Evolutionary conservation across 2,888 invertebrate genomes (phyloP).

Genomic region (Ypsolopha sequella): DNA sequence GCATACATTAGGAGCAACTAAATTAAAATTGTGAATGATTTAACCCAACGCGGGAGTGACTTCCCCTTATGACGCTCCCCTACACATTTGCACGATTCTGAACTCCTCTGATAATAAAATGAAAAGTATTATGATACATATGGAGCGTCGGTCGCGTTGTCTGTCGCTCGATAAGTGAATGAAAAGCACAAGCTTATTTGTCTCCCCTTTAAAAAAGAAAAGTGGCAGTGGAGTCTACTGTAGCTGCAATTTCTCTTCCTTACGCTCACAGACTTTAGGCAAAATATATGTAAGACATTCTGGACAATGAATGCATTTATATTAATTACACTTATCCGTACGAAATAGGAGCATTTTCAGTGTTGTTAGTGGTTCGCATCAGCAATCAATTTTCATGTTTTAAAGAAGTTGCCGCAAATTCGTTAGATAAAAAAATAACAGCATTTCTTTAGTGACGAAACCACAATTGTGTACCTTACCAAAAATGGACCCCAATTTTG

Average conservation of each 20-base stretch:
- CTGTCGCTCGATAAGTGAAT: slow-evolving; percentile 48
- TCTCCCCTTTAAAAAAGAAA: slow-evolving; percentile 21
- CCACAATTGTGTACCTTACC: too few relatives aligned
- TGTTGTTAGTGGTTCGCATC: too few relatives aligned
- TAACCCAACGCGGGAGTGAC: slow-evolving; percentile 31
- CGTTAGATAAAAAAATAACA: too few relatives aligned
- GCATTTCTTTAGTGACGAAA: too few relatives aligned
- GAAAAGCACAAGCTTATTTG: slow-evolving; percentile 44
- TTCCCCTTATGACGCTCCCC: slow-evolving; percentile 22
- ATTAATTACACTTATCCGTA: too few relatives aligned
- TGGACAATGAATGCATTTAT: too few relatives aligned
- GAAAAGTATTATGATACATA: slow-evolving; percentile 64
- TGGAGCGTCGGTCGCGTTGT: slow-evolving; percentile 41
- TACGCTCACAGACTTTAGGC: not conserved
- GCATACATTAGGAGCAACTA: slow-evolving; percentile 67
- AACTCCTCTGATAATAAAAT: slow-evolving; percentile 50
- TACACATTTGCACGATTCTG: slow-evolving; percentile 22
- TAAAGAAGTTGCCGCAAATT: too few relatives aligned
- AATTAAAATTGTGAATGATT: slow-evolving; percentile 69
- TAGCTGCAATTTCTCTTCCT: slow-evolving; percentile 17
- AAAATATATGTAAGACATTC: too few relatives aligned
- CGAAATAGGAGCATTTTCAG: too few relatives aligned
- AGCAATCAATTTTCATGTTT: too few relatives aligned
- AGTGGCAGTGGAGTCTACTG: slow-evolving; percentile 21
- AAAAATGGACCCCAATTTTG: too few relatives aligned